phyloP scores from a whole-genome alignment of 1,140 invertebrate genomes.

The Drosophila sp. region DNA sequence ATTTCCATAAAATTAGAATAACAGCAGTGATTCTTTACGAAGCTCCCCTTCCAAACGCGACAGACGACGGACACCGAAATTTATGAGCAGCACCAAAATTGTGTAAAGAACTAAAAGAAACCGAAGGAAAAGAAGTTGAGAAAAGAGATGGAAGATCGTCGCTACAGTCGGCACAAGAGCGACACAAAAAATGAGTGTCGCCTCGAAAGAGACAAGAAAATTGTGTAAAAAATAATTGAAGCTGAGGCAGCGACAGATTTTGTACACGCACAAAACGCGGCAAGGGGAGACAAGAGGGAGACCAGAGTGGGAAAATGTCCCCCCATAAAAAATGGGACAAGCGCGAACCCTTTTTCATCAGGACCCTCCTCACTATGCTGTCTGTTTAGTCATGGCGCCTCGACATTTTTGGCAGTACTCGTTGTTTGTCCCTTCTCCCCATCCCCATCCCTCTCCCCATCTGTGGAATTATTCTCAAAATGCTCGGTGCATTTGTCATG shows the following conservation, averaged over 20 bases:
- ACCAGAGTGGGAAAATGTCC: neutral
- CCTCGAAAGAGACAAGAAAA: slow-evolving; percentile 67
- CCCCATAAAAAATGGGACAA: slow-evolving; percentile 63
- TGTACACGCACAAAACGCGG: slow-evolving; percentile 52
- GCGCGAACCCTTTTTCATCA: slow-evolving; percentile 65
- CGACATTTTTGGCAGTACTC: slow-evolving; percentile 32
- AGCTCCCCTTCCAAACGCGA: slow-evolving; percentile 24
- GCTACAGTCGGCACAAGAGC: slow-evolving; percentile 32
- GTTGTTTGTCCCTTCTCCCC: slow-evolving; percentile 23
- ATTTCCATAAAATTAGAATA: slow-evolving; percentile 84
- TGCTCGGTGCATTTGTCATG: slow-evolving; percentile 55
- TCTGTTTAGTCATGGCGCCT: slow-evolving; percentile 31
- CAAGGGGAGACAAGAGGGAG: neutral
- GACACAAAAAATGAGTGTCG: slow-evolving; percentile 38
- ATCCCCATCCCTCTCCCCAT: too few species aligned
- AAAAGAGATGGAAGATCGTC: slow-evolving; percentile 14
- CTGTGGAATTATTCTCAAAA: slow-evolving; percentile 41
- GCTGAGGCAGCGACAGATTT: slow-evolving; percentile 72
- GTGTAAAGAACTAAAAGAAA: slow-evolving; percentile 50
- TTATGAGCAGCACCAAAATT: slow-evolving; percentile 77
- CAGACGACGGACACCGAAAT: slow-evolving; percentile 64
- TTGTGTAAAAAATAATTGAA: slow-evolving; percentile 82
- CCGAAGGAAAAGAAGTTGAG: neutral
- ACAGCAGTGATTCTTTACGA: slow-evolving; percentile 79
- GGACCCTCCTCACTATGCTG: neutral